phyloP scores from a whole-genome alignment of 2,113 vertebrate genomes.

The Ondatra zibethicus region DNA sequence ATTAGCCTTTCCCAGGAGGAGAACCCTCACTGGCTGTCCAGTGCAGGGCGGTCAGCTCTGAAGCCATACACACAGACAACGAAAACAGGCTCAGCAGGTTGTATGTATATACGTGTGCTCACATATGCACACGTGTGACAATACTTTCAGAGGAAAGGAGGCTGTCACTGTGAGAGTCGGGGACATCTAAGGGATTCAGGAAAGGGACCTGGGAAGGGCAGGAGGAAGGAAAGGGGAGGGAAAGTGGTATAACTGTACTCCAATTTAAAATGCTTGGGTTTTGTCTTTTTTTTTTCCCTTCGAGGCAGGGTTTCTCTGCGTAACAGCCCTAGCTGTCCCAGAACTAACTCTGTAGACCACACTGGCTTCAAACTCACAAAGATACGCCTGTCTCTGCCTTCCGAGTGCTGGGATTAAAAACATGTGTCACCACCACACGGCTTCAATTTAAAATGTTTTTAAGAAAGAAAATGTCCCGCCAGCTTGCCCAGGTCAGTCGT shows the following conservation, averaged over 20 bases:
- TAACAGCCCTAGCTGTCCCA: too few species aligned
- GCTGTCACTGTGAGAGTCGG: not conserved
- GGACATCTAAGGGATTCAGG: not conserved
- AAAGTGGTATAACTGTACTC: not conserved
- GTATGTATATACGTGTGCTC: not conserved
- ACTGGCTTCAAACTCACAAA: too few species aligned
- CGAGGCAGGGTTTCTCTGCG: too few species aligned
- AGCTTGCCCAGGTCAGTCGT: not conserved
- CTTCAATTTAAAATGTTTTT: not conserved
- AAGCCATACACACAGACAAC: not conserved
- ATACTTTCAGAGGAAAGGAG: not conserved
- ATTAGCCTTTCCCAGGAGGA: not conserved
- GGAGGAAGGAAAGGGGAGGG: not conserved
- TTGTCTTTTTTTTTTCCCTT: too few species aligned
- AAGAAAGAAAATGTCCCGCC: not conserved
- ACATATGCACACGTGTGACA: not conserved
- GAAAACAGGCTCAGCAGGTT: not conserved
- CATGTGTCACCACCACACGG: accelerated
- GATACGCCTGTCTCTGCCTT: too few species aligned
- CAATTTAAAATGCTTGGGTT: not conserved
- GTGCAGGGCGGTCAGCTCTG: not conserved
- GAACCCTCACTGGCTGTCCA: not conserved
- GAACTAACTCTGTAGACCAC: too few species aligned
- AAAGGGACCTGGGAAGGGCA: not conserved
- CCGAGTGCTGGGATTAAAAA: too few species aligned